Conservation (phyloP, 1,140 invertebrate species). For the Tyrophagus putrescentiae region DNA sequence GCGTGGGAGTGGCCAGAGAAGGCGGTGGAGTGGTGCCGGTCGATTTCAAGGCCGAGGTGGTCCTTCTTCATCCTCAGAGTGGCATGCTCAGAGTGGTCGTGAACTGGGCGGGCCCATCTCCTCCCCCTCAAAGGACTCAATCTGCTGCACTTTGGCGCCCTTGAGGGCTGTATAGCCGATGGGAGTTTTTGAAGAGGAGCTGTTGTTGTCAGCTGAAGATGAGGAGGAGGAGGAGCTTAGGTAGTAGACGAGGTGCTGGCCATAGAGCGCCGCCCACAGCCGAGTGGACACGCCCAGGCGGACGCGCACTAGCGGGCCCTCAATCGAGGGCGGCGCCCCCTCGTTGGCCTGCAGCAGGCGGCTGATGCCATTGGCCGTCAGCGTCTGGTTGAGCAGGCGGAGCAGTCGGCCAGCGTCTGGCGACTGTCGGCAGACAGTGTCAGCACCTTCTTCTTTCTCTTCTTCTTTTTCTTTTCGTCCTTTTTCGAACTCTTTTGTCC, state of each 20-base stretch:
- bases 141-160: conserved; percentile 78
- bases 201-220: too few relatives aligned
- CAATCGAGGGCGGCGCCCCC: conserved; percentile 78
- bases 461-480: conserved; percentile 3
- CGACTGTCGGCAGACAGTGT: conserved; percentile 87
- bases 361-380: conserved; percentile 6
- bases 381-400: conserved; percentile 26
- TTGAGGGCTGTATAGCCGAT: conserved; percentile 88
- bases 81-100: too few relatives aligned
- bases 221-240: too few relatives aligned
- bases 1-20: conserved; percentile 66
- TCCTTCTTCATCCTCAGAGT: too few relatives aligned
- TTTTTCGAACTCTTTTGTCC: too few relatives aligned
- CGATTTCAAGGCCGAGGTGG: too few relatives aligned
- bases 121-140: conserved; percentile 71
- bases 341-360: conserved; percentile 45
- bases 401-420: conserved; percentile 87
- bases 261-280: conserved; percentile 85
- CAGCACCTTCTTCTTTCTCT: conserved; percentile 45
- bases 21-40: conserved; percentile 1
- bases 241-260: conserved; percentile 91
- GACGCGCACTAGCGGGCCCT: conserved; percentile 82
- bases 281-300: conserved; percentile 86
- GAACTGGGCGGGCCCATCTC: too few relatives aligned
- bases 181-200: conserved; percentile 53